Evolutionary conservation across 2,888 invertebrate genomes (phyloP).

Genomic region (Callinectes sapidus): DNA sequence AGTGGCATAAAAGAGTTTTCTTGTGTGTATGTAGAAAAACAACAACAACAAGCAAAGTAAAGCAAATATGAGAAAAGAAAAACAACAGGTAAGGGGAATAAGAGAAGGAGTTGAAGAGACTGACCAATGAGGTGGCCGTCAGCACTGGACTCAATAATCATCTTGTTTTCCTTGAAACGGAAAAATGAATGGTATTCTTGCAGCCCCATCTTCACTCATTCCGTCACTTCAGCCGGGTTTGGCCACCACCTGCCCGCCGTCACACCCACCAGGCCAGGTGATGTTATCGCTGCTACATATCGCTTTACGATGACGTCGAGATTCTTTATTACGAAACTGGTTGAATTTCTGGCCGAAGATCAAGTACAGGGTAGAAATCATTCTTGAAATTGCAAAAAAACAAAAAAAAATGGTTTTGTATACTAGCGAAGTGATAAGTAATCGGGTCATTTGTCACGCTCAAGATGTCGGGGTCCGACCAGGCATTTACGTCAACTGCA

Average conservation of each 20-base stretch:
- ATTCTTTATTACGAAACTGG: neutral
- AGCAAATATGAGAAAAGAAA: neutral
- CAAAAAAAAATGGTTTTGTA: neutral
- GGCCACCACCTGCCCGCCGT: neutral
- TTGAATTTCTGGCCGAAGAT: neutral
- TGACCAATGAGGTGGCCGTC: neutral
- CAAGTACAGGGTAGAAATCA: neutral
- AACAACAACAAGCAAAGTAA: neutral
- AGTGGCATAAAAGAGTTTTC: neutral
- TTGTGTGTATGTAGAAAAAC: neutral
- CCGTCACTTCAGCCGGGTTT: neutral
- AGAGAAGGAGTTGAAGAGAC: neutral
- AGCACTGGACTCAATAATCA: conserved; percentile 26
- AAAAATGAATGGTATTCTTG: neutral
- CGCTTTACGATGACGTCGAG: neutral
- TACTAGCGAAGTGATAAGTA: neutral
- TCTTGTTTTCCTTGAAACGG: neutral
- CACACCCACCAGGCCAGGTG: neutral
- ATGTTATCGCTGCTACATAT: neutral
- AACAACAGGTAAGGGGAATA: neutral
- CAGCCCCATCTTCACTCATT: neutral
- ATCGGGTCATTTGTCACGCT: neutral
- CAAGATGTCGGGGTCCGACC: neutral
- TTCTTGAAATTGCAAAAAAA: neutral
- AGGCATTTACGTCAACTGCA: neutral